Base-by-base conservation (phyloP, 2,113 vertebrate genomes). In the Cyanoderma ruficeps region DNA sequence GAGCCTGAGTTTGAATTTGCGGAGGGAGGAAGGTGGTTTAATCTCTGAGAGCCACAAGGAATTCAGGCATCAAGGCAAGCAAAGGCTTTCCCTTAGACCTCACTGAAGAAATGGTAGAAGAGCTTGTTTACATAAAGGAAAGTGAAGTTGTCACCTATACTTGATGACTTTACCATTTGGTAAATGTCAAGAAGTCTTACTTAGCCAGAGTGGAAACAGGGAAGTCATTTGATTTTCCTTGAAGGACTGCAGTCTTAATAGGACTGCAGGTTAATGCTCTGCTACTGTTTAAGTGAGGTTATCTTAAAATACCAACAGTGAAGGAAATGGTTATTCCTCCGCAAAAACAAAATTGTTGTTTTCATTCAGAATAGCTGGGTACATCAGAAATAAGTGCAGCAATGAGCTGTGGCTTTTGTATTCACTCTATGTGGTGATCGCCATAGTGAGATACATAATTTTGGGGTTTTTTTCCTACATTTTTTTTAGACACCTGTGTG, bases 381-480 rank as follows among this genome's bases (percentile, higher is more conserved):
- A 12, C 16, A 7, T 83, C 37, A 69, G 39, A 72, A 87, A 22
- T n/a, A 25, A 3, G 3, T 30, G 70, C 6, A 83, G 16, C 33
- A 59, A 2, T 46, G 33, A 83, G 31, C 42, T 74, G 6, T 91
- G 59, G 15, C 4, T 3, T 60, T 83, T 76, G 41, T 2, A 2
- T 33, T 79, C 2, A 2, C 14, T 80, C 53, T 71, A 14, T 88
- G 13, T 71, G 35, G 18, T 85, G 22, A 27, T 30, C 53, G 77
- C 14, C 25, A 0, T 68, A 82, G 75, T 55, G 35, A 65, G 56
- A 41, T 42, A 37, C 0, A 2, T 44, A 21, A 78, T 61, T 80
- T 72, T 8, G 23, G 13, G 11, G 0, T 0, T 2, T 18, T 11
- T 57, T 75, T 23, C 15, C 35, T 93, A 4, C 27, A 49, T 16